Evolutionary conservation across 2,113 vertebrate genomes (phyloP).

Genomic region (Rhabdornis inornatus): DNA sequence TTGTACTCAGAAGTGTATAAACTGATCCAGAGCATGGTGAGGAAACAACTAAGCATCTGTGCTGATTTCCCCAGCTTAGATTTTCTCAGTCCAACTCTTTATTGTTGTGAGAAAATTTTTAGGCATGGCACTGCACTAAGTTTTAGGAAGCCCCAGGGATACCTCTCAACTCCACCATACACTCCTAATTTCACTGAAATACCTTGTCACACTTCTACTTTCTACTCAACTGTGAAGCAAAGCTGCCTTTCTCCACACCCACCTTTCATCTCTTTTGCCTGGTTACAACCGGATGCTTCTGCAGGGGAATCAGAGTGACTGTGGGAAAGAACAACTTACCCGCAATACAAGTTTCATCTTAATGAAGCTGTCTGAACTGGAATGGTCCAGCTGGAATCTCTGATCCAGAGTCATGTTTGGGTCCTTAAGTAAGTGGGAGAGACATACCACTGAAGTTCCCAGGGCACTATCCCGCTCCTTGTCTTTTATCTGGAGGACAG

Average conservation of each 20-base stretch:
- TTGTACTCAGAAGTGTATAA: not conserved
- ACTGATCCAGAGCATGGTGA: not conserved
- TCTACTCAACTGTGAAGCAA: not conserved
- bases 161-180: not conserved
- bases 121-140: not conserved
- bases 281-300: not conserved
- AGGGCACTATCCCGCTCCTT: conserved; percentile 80
- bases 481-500: conserved; percentile 79
- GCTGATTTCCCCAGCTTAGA: not conserved
- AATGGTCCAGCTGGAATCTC: conserved; percentile 84
- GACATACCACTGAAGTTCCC: conserved; percentile 78
- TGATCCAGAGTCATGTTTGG: conserved; percentile 84
- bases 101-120: not conserved
- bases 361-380: conserved; percentile 87
- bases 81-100: not conserved
- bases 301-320: rapidly evolving
- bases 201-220: not conserved
- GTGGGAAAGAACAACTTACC: conserved; percentile 62
- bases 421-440: conserved; percentile 77
- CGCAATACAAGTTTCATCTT: conserved; percentile 89
- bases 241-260: not conserved
- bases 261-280: not conserved
- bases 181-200: not conserved
- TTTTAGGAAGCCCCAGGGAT: not conserved
- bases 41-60: not conserved